Percentiles rank a stretch among this genome's conserved stretches.
These are phyloP conservation scores for Drosophila pseudoananassae DNA, from an alignment of 1,140 invertebrate genomes.

Conservation along the genomic window DNA sequence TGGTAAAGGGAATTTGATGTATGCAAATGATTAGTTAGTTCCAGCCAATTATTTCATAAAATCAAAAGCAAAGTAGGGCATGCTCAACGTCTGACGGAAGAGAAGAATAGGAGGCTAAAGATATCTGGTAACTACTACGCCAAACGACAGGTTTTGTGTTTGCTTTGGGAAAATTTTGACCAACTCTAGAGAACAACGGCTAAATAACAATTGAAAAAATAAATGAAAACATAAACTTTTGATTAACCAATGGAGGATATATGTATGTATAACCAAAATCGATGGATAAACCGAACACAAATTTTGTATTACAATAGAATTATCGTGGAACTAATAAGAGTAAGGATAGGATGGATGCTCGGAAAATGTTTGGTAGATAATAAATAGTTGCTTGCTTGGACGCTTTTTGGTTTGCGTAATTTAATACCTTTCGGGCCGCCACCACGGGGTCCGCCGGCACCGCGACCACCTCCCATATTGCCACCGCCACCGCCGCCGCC, in stretches of 20 bases:
- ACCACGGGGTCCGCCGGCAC: constrained; percentile 71
- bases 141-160: constrained; percentile 43
- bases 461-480: constrained; percentile 63
- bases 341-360: constrained; percentile 32
- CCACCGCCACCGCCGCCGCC: constrained; percentile 76
- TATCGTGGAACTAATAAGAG: not conserved
- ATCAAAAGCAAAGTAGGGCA: constrained; percentile 19
- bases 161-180: constrained; percentile 67
- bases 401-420: constrained; percentile 32
- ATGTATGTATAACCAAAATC: constrained; percentile 19
- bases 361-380: constrained; percentile 32
- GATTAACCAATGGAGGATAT: constrained; percentile 43
- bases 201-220: constrained; percentile 28
- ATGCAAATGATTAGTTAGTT: constrained; percentile 17
- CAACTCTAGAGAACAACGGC: constrained; percentile 55
- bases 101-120: constrained; percentile 22
- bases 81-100: constrained; percentile 34
- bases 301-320: constrained; percentile 41
- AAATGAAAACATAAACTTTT: constrained; percentile 58
- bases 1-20: constrained; percentile 14
- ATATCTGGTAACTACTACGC: constrained; percentile 52
- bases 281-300: constrained; percentile 38
- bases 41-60: not conserved
- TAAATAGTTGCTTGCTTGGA: constrained; percentile 20
- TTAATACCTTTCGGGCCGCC: constrained; percentile 83